A percentile compares a stretch with the other conserved stretches of the same genome.
These are phyloP conservation scores for Pteruthius melanotis DNA, from an alignment of 2,113 vertebrate species.

Conservation along the genomic window DNA sequence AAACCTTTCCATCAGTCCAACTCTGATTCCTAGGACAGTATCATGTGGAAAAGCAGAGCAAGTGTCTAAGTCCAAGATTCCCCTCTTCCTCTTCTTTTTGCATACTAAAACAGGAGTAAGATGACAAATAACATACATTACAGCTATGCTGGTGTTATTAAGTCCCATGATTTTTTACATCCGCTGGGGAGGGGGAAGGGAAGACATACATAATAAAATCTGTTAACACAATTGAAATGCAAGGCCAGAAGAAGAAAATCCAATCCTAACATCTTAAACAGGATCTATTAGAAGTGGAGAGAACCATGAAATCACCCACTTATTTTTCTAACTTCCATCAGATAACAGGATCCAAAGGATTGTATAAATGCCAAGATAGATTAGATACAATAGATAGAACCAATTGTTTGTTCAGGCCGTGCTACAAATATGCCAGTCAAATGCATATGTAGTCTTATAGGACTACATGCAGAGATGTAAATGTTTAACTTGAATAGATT, in stretches of 20 bases:
- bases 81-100: background rate
- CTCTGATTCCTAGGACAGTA: background rate
- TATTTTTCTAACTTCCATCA: slow-evolving; percentile 54
- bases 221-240: background rate
- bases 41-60: background rate
- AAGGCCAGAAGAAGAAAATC: background rate
- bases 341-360: slow-evolving; percentile 39
- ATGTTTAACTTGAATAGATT: background rate
- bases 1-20: background rate
- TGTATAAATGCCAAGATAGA: slow-evolving; percentile 56
- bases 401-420: slow-evolving; percentile 19
- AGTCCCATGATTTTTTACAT: background rate
- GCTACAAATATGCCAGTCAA: slow-evolving; percentile 30
- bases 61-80: background rate
- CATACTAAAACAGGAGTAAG: background rate
- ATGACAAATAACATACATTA: background rate
- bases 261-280: slow-evolving; percentile 19
- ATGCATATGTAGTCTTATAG: slow-evolving; percentile 17
- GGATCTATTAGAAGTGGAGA: slow-evolving; percentile 10
- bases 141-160: background rate
- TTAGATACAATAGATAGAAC: slow-evolving; percentile 49
- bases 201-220: background rate
- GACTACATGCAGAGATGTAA: slow-evolving; percentile 47
- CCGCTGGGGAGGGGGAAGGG: background rate
- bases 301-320: slow-evolving; percentile 56